phyloP scores from a whole-genome alignment of 1,140 invertebrate species.

The Orius insidiosus region DNA sequence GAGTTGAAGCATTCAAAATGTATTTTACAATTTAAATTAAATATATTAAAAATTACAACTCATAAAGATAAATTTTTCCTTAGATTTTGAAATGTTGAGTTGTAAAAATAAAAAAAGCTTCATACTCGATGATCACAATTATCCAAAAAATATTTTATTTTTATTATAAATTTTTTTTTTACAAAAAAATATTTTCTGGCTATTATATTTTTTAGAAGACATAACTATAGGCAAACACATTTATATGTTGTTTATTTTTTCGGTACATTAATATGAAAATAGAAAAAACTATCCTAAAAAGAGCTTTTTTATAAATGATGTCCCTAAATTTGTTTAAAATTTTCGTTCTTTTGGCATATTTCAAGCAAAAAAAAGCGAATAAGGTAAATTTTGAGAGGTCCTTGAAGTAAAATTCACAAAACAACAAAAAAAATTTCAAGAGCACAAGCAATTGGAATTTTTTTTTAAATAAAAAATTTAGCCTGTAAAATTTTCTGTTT shows the following conservation, averaged over 20 bases:
- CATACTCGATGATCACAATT: too few species aligned
- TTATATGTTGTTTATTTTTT: conserved; percentile 1
- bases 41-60: too few species aligned
- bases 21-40: too few species aligned
- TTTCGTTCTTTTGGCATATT: conserved; percentile 5
- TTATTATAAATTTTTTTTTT: too few species aligned
- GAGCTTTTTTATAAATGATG: conserved; percentile 3
- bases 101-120: too few species aligned
- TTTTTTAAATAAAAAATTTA: conserved; percentile 1
- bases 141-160: too few species aligned
- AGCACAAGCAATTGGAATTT: conserved; percentile 6
- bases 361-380: conserved; percentile 15
- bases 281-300: conserved; percentile 5
- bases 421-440: conserved; percentile 9
- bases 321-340: conserved; percentile 1
- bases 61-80: too few species aligned
- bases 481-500: conserved; percentile 1
- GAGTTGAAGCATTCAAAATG: too few species aligned
- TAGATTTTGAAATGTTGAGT: too few species aligned
- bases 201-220: too few species aligned
- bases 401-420: conserved; percentile 16
- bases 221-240: conserved; percentile 8
- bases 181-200: too few species aligned
- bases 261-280: conserved; percentile 7
- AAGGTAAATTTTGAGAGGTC: conserved; percentile 23